These are phyloP conservation scores for Cecropterus lyciades DNA, from an alignment of 1,140 invertebrate genomes.

Conservation along the genomic window DNA sequence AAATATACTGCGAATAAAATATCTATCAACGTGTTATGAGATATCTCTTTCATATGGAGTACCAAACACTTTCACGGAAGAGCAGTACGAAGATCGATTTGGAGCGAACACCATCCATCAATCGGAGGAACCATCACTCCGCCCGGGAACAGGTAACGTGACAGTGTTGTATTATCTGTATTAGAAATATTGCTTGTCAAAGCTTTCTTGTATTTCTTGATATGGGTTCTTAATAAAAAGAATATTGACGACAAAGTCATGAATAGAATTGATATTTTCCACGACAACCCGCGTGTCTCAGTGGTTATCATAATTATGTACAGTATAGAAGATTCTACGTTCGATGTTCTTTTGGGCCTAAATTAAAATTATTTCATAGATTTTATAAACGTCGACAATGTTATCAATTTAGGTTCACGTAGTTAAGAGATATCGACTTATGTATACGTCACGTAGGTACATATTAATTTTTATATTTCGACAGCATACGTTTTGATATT, in stretches of 20 bases:
- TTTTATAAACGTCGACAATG: too few relatives aligned
- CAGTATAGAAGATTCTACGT: too few relatives aligned
- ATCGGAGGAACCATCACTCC: slow-evolving; percentile 19
- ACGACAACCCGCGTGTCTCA: background rate
- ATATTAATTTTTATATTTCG: too few relatives aligned
- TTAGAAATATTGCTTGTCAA: slow-evolving; percentile 31
- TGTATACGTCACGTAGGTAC: too few relatives aligned
- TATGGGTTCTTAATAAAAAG: slow-evolving; percentile 30
- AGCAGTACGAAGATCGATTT: slow-evolving; percentile 23
- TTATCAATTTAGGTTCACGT: too few relatives aligned
- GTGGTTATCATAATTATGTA: background rate
- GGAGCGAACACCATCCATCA: slow-evolving; percentile 29
- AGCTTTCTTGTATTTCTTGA: slow-evolving; percentile 23
- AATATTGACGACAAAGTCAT: background rate
- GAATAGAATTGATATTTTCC: background rate
- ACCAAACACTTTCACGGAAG: slow-evolving; percentile 30
- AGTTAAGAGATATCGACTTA: too few relatives aligned
- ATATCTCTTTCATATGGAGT: slow-evolving; percentile 21
- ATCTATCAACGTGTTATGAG: slow-evolving; percentile 18
- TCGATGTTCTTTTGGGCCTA: too few relatives aligned
- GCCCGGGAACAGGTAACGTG: slow-evolving; percentile 20
- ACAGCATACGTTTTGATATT: too few relatives aligned
- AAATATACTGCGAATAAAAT: background rate
- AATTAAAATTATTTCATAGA: too few relatives aligned
- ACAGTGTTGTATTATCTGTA: slow-evolving; percentile 35